These are phyloP conservation scores for Aphidoletes aphidimyza DNA, from an alignment of 2,888 invertebrate species.

Conservation along the genomic window DNA sequence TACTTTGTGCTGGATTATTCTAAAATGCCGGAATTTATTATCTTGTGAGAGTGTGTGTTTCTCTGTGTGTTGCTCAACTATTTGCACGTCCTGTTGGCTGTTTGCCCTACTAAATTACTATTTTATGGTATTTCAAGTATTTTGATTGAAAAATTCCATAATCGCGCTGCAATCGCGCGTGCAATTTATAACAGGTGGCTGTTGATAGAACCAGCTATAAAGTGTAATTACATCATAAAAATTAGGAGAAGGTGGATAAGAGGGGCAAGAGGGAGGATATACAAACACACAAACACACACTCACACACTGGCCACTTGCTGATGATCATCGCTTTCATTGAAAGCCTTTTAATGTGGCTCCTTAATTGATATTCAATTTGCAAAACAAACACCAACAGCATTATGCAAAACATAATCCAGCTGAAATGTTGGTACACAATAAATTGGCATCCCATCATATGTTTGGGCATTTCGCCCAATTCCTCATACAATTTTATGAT, in stretches of 20 bases:
- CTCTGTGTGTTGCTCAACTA: conserved; percentile 25
- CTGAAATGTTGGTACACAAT: background rate
- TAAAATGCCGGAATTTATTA: background rate
- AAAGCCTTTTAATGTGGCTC: background rate
- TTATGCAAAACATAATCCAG: conserved; percentile 25
- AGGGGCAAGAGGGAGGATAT: too few species aligned
- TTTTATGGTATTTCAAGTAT: background rate
- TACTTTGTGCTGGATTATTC: background rate
- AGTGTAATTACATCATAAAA: background rate
- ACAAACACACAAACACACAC: too few species aligned
- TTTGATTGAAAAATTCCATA: conserved; percentile 23
- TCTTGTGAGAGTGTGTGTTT: too few species aligned
- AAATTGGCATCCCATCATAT: background rate
- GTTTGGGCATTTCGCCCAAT: background rate
- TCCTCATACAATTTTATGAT: background rate
- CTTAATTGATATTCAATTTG: conserved; percentile 39
- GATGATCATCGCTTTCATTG: too few species aligned
- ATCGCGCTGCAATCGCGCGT: background rate
- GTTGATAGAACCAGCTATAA: background rate
- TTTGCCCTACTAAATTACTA: background rate
- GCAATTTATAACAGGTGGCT: conserved; percentile 32
- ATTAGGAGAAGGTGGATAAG: background rate
- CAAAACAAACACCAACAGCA: conserved; percentile 14
- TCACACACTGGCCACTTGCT: too few species aligned
- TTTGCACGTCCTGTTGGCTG: background rate